Conservation (phyloP, 1,140 invertebrate species). For the Calliopsis andreniformis region DNA sequence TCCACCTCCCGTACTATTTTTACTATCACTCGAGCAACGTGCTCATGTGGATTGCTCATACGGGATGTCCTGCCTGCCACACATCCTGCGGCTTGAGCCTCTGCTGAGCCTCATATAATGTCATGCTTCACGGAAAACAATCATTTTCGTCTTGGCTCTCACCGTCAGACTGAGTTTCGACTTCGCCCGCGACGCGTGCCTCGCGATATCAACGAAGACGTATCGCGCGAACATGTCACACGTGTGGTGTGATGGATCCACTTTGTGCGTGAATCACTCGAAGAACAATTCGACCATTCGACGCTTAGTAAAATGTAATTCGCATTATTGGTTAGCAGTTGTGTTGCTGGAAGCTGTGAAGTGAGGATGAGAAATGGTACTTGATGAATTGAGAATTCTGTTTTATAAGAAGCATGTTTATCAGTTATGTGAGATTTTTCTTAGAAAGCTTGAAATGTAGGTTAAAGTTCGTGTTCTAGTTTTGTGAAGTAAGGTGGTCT, state of each 20-base stretch:
- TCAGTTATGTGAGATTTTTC: too few species aligned
- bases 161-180: constrained; percentile 30
- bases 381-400: too few species aligned
- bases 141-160: constrained; percentile 49
- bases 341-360: background rate
- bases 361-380: too few species aligned
- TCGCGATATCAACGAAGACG: background rate
- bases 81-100: constrained; percentile 66
- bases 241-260: background rate
- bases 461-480: too few species aligned
- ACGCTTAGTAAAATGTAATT: constrained; percentile 33
- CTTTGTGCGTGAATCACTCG: background rate
- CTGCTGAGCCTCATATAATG: constrained; percentile 33
- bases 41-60: constrained; percentile 60
- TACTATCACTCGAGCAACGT: constrained; percentile 36
- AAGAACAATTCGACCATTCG: background rate
- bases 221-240: constrained; percentile 3
- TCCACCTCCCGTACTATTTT: constrained; percentile 10
- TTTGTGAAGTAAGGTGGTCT: too few species aligned
- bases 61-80: constrained; percentile 72
- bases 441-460: too few species aligned
- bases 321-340: background rate
- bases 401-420: too few species aligned
- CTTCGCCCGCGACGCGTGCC: background rate
- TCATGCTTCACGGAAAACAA: constrained; percentile 61